Conservation (phyloP, 92 coral and sea anemone genomes). For the Actinernus sp. region DNA sequence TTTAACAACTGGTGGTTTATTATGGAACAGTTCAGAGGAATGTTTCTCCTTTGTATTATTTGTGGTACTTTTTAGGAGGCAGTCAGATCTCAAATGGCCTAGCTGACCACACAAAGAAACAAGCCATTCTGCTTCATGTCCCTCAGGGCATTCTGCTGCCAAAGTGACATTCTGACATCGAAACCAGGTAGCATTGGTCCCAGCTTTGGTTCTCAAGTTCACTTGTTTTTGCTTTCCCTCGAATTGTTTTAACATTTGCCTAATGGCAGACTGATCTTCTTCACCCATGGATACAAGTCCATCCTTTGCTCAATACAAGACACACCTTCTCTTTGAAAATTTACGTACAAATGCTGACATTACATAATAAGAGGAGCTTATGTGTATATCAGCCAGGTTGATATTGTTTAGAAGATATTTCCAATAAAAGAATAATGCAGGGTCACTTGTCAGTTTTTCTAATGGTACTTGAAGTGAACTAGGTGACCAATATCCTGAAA, state of each 20-base stretch:
- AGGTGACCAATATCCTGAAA: conserved; percentile 22
- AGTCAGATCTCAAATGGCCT: conserved; percentile 22
- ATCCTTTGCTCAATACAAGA: conserved; percentile 26
- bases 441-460: conserved; percentile 4
- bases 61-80: neutral
- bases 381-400: conserved; percentile 1
- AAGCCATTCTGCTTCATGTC: conserved; percentile 56
- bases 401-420: conserved; percentile 2
- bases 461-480: conserved; percentile 17
- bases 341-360: conserved; percentile 35
- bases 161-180: conserved; percentile 37
- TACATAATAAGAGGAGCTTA: conserved; percentile 1
- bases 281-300: conserved; percentile 31
- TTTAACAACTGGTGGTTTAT: conserved; percentile 7
- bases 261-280: conserved; percentile 24
- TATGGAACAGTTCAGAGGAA: neutral
- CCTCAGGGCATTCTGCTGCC: neutral
- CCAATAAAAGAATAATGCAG: conserved; percentile 27
- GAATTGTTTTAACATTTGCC: conserved; percentile 43
- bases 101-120: conserved; percentile 20
- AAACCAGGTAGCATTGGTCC: conserved; percentile 11
- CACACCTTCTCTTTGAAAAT: conserved; percentile 41
- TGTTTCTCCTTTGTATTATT: too few relatives aligned
- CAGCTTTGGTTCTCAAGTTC: neutral
- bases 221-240: neutral